phyloP scores from a whole-genome alignment of 2,888 invertebrate genomes.

The Leucophenga montana region DNA sequence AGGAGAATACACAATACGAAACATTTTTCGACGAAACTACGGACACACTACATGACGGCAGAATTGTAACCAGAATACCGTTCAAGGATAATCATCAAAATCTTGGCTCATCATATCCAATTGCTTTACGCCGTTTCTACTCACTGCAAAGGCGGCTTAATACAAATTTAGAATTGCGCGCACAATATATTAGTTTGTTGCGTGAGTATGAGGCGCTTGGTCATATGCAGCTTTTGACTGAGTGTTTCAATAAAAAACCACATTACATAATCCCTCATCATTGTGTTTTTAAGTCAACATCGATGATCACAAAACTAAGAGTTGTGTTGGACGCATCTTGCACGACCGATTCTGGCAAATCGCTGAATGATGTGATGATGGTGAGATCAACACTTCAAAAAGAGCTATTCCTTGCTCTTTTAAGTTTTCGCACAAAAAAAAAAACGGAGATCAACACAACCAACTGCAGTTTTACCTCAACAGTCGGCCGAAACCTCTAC shows the following conservation, averaged over 20 bases:
- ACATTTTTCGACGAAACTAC: neutral
- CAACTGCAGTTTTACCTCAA: too few species aligned
- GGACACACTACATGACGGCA: conserved; percentile 15
- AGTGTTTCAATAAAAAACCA: neutral
- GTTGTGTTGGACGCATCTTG: too few species aligned
- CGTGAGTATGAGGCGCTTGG: conserved; percentile 30
- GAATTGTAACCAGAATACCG: conserved; percentile 18
- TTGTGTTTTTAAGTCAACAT: too few species aligned
- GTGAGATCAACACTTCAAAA: conserved; percentile 26
- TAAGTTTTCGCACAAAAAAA: too few species aligned
- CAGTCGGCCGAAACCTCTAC: too few species aligned
- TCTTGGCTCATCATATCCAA: conserved; percentile 14
- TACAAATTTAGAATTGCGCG: neutral
- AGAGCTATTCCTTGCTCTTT: conserved; percentile 4
- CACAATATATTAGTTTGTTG: conserved; percentile 31
- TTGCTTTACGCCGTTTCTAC: conserved; percentile 13
- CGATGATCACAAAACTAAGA: too few species aligned
- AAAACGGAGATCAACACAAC: too few species aligned
- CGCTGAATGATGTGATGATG: conserved; percentile 15
- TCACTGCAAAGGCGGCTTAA: neutral
- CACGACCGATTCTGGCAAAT: neutral
- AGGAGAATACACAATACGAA: neutral
- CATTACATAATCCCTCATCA: conserved; percentile 27
- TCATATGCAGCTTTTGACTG: conserved; percentile 22
- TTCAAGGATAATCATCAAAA: neutral